Conservation (phyloP, 1,140 invertebrate genomes). For the Drosophila ambigua region DNA sequence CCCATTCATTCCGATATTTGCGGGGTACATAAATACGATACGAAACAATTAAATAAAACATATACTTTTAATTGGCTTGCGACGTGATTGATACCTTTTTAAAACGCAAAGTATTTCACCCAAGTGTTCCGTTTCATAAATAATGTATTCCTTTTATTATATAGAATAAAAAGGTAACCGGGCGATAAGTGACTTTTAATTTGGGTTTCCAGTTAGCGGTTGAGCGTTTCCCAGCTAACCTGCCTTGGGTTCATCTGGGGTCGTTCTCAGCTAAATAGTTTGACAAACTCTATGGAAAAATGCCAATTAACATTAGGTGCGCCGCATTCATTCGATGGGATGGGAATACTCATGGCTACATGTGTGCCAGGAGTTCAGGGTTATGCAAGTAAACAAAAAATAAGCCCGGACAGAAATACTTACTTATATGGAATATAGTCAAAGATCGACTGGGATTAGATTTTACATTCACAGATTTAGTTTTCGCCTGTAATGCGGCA, state of each 20-base stretch:
- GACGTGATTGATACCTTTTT: conserved; percentile 29
- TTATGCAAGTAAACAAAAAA: background rate
- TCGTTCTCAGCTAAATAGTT: conserved; percentile 12
- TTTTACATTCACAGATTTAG: too few relatives aligned
- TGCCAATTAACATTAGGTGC: conserved; percentile 1
- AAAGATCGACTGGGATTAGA: too few relatives aligned
- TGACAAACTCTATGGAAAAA: background rate
- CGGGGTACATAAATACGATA: background rate
- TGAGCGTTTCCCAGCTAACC: background rate
- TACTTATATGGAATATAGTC: too few relatives aligned
- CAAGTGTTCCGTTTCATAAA: conserved; percentile 17
- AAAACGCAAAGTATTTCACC: background rate
- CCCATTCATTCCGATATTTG: background rate
- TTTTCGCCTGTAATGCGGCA: too few relatives aligned
- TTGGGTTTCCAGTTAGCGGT: background rate
- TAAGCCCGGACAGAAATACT: too few relatives aligned
- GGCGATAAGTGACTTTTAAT: background rate
- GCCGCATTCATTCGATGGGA: background rate
- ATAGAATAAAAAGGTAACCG: background rate
- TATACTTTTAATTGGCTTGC: conserved; percentile 23
- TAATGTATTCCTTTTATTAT: conserved; percentile 14
- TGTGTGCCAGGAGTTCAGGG: background rate
- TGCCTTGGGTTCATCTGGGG: background rate
- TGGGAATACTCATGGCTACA: too few relatives aligned
- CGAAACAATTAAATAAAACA: conserved; percentile 5